Conservation (phyloP, 2,797 vertebrate genomes). For the Philypnodon macrostomus region DNA sequence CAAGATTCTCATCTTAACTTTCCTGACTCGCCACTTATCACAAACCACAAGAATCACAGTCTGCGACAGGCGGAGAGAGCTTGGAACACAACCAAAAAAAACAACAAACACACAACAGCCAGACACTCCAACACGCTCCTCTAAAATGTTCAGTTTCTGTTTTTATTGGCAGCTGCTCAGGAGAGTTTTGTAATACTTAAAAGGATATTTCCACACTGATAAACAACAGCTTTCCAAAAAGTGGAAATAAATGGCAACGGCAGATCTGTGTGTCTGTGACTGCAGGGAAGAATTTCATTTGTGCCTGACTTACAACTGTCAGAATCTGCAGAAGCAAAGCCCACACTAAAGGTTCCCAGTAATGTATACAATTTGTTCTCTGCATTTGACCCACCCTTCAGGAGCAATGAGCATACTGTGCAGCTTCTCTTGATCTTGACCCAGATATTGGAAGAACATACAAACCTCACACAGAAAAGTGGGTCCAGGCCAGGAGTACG, state of each 20-base stretch:
- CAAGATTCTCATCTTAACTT: slow-evolving; percentile 69
- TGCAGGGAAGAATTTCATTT: slow-evolving; percentile 19
- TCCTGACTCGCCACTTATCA: slow-evolving; percentile 61
- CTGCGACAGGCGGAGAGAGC: slow-evolving; percentile 37
- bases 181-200: slow-evolving; percentile 50
- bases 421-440: no score
- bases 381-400: no score
- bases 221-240: slow-evolving; percentile 42
- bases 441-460: no score
- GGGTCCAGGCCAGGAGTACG: no score
- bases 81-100: slow-evolving; percentile 48
- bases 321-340: slow-evolving; percentile 11
- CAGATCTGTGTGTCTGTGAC: slow-evolving; percentile 21
- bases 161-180: slow-evolving; percentile 43
- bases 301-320: slow-evolving; percentile 33
- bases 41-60: slow-evolving; percentile 51
- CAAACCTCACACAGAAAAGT: no score
- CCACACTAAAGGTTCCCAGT: no score
- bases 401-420: no score
- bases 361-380: no score
- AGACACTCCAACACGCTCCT: slow-evolving; percentile 10
- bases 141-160: slow-evolving; percentile 34
- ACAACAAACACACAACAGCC: slow-evolving; percentile 3
- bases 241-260: slow-evolving; percentile 39
- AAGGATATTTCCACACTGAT: slow-evolving; percentile 59